phyloP scores from a whole-genome alignment of 2,888 invertebrate species.

The Drosophila aldrichi region DNA sequence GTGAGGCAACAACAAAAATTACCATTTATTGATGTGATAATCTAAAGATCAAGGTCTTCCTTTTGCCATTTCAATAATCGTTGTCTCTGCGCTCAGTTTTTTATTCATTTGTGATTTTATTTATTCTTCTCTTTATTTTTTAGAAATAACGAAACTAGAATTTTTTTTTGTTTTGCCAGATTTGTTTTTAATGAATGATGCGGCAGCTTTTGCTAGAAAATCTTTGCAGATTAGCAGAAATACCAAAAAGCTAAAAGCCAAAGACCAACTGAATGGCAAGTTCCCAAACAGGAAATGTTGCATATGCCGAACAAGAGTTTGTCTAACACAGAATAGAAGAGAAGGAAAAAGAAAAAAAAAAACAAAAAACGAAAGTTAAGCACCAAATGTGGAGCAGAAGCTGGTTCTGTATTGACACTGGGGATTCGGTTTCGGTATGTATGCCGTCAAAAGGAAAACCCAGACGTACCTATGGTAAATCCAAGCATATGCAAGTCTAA shows the following conservation, averaged over 20 bases:
- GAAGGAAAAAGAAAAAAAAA: too few relatives aligned
- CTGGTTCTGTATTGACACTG: constrained; percentile 37
- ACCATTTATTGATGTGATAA: constrained; percentile 80
- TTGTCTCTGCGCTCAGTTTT: constrained; percentile 18
- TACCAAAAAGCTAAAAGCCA: constrained; percentile 7
- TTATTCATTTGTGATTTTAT: neutral
- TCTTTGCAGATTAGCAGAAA: constrained; percentile 34
- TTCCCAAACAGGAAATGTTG: constrained; percentile 50
- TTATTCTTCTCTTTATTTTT: neutral
- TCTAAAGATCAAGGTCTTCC: constrained; percentile 79
- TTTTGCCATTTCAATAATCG: constrained; percentile 71
- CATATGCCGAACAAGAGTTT: constrained; percentile 16
- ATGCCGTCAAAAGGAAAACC: constrained; percentile 40
- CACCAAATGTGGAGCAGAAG: constrained; percentile 59
- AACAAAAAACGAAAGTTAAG: constrained; percentile 60
- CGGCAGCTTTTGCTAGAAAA: constrained; percentile 23
- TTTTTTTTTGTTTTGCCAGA: constrained; percentile 34
- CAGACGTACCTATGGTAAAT: constrained; percentile 32
- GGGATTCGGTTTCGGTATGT: constrained; percentile 53
- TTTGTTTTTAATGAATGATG: constrained; percentile 39
- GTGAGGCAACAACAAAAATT: constrained; percentile 41
- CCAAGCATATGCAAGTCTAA: constrained; percentile 66
- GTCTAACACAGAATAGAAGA: neutral
- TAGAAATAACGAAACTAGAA: constrained; percentile 68
- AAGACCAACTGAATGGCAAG: constrained; percentile 21